phyloP scores from a whole-genome alignment of 2,113 vertebrate species.

The Carlito syrichta region DNA sequence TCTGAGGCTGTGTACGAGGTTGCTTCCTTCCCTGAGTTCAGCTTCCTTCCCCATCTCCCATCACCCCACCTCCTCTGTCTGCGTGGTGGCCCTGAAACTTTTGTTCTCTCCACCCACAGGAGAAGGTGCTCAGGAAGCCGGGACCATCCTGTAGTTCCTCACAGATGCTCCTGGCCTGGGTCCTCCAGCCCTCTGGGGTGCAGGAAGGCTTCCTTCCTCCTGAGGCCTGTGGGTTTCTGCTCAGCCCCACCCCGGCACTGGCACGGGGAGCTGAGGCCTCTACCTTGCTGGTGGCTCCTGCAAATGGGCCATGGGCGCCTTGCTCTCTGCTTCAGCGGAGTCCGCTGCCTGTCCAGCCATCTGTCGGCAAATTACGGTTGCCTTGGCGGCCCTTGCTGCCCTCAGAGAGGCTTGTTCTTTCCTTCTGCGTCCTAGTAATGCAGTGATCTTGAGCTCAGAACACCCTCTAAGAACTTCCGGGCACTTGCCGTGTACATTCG shows the following conservation, averaged over 20 bases:
- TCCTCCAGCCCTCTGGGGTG: not conserved
- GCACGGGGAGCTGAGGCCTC: constrained; percentile 18
- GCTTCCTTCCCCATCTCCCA: not conserved
- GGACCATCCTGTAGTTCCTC: not conserved
- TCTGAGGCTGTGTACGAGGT: not conserved
- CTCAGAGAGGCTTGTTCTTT: constrained; percentile 12
- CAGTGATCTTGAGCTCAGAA: not conserved
- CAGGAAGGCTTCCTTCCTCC: constrained; percentile 1
- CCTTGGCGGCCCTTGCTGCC: not conserved
- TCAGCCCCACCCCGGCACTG: not conserved
- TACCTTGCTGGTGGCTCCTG: constrained; percentile 51
- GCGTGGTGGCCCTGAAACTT: not conserved
- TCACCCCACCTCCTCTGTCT: not conserved
- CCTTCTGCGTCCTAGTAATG: rapidly evolving
- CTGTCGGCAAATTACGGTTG: constrained; percentile 30
- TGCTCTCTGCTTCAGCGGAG: not conserved
- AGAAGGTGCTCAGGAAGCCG: constrained; percentile 43
- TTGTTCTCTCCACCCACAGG: constrained; percentile 46
- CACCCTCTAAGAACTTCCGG: not conserved
- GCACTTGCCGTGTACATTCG: rapidly evolving
- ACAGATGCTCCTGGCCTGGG: not conserved
- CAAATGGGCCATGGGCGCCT: constrained; percentile 38
- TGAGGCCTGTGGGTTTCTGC: not conserved
- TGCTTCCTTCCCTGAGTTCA: not conserved
- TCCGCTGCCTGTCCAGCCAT: constrained; percentile 34